A percentile compares a stretch with the other conserved stretches of the same genome.
Evolutionary conservation across 2,888 invertebrate genomes (phyloP).

Genomic region (Perithous albicinctus): DNA sequence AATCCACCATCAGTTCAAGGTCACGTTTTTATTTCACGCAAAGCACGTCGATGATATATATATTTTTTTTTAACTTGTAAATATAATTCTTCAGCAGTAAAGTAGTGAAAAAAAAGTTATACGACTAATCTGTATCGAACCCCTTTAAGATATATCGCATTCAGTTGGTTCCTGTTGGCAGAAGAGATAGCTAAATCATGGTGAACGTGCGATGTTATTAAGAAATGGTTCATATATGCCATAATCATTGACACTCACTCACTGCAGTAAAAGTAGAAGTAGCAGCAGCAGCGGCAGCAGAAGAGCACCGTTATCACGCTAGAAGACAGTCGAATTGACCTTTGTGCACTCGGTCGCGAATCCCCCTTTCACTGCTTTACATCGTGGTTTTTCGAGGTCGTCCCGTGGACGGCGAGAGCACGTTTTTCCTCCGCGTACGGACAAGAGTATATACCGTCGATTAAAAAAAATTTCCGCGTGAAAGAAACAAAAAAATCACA

Average conservation of each 20-base stretch:
- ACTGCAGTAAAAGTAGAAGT: constrained; percentile 3
- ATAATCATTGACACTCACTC: constrained; percentile 47
- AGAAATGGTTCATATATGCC: neutral
- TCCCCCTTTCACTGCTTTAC: constrained; percentile 58
- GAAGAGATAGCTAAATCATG: neutral
- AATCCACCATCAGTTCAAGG: too few relatives aligned
- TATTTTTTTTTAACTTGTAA: too few relatives aligned
- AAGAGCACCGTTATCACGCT: constrained; percentile 50
- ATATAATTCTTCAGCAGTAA: too few relatives aligned
- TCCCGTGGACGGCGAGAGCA: constrained; percentile 25
- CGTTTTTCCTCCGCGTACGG: constrained; percentile 40
- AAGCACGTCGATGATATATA: too few relatives aligned
- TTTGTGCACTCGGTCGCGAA: constrained; percentile 62
- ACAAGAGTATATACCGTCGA: neutral
- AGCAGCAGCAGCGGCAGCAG: neutral
- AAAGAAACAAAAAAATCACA: neutral
- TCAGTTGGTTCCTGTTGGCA: constrained; percentile 6
- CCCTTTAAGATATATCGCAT: neutral
- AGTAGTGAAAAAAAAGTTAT: too few relatives aligned
- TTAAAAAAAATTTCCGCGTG: constrained; percentile 13
- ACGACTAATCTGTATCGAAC: neutral
- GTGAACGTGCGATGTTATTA: neutral
- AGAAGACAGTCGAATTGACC: constrained; percentile 60
- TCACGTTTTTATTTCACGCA: too few relatives aligned
- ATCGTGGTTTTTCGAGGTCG: constrained; percentile 50